Base-by-base conservation (phyloP, 2,797 vertebrate species). In the Amphiprion clarkii region DNA sequence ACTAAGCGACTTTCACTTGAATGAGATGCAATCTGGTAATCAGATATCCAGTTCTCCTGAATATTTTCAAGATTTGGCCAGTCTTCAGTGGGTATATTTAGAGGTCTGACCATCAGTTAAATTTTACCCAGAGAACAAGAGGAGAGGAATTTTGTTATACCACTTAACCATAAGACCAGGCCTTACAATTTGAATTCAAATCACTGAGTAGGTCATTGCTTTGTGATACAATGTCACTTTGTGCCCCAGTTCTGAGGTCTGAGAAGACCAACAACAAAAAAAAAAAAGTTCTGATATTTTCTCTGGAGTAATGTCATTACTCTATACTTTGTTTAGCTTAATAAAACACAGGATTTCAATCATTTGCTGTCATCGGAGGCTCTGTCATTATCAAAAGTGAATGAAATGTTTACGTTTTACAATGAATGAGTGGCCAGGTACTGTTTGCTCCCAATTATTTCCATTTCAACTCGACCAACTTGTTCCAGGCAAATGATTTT, bases 401-500 rank as follows among this genome's bases (percentile, higher is more conserved):
- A 48, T 48, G 12, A 44, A 23, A 36, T 27, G 9, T 56, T 61
- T 61, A 46, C 54, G 31, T 49, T 74, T 64, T 63, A 58, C 61
- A 25, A 64, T 29, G 21, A 57, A 63, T 21, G 27, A 1, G 19
- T 40, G 29, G 23, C 31, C 33, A 46, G 57, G 25, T 21, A 57
- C 27, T 59, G 36, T 74, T 68, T 69, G 48, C 55, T 68, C 44
- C 52, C 63, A 83, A 71, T 83, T 83, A 74, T 68, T 69, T 39
- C 57, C 11, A 52, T 74, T 61, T 76, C 69, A 79, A 60, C 70
- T 67, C 44, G 21, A 63, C 42, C 17, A 49, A 61, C 44, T 25
- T 49, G 46, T 73, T 76, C 8, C 14, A 25, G 48, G 10, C 17
- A 36, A 59, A 69, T 55, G 52, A 31, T 67, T 77, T 65, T 57